Conservation (phyloP, 2,113 vertebrate genomes). For the Varanus salvator region DNA sequence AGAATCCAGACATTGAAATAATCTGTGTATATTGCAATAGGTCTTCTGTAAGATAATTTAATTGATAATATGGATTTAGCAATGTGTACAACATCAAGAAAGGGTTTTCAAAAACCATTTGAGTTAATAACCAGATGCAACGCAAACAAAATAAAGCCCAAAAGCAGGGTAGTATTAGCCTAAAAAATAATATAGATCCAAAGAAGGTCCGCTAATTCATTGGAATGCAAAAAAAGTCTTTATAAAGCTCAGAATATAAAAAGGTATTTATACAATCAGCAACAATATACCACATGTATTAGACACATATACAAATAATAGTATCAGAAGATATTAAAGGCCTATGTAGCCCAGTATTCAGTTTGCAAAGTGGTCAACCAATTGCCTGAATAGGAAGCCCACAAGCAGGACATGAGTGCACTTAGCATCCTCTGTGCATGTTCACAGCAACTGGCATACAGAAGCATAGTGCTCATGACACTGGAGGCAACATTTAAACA, state of each 20-base stretch:
- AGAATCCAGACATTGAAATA: constrained; percentile 45
- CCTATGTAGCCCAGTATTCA: too few species aligned
- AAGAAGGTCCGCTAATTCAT: neutral
- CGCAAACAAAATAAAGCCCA: constrained; percentile 24
- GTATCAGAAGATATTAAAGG: too few species aligned
- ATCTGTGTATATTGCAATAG: neutral
- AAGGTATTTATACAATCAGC: neutral
- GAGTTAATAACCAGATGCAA: constrained; percentile 35
- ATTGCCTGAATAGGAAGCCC: too few species aligned
- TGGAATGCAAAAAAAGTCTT: neutral
- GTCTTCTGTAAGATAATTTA: constrained; percentile 50
- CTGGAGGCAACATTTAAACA: too few species aligned
- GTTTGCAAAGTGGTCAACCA: too few species aligned
- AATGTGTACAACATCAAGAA: constrained; percentile 13
- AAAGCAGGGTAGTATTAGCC: neutral
- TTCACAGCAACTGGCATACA: too few species aligned
- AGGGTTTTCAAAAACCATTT: constrained; percentile 7
- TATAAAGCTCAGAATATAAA: constrained; percentile 1
- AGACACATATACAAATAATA: neutral
- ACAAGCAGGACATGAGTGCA: too few species aligned
- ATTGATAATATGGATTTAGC: constrained; percentile 51
- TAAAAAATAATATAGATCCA: neutral
- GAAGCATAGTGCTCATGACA: too few species aligned
- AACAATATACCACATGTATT: neutral
- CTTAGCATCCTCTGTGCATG: too few species aligned